Evolutionary conservation across 2,797 vertebrate genomes (phyloP).

Genomic region (Moxostoma hubbsi): DNA sequence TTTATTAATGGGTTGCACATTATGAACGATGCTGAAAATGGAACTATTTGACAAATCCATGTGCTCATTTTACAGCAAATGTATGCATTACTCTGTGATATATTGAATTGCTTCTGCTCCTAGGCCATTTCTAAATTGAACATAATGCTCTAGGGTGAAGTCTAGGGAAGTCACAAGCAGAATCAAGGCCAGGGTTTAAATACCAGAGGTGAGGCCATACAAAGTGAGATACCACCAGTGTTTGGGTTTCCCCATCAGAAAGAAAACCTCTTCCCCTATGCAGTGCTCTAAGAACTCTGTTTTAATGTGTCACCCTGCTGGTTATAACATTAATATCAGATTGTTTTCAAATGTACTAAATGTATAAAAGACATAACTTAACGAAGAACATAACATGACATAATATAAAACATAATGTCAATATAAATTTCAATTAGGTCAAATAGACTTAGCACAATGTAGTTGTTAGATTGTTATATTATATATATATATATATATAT

Average conservation of each 20-base stretch:
- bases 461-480: too few species aligned
- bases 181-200: constrained; percentile 13
- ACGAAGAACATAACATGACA: background rate
- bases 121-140: constrained; percentile 19
- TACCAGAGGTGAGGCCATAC: background rate
- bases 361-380: background rate
- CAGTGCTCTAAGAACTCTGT: background rate
- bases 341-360: background rate
- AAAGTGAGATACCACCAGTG: background rate
- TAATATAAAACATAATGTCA: too few species aligned
- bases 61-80: background rate
- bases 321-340: background rate
- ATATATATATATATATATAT: too few species aligned
- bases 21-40: background rate
- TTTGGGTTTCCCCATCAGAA: constrained; percentile 21
- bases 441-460: too few species aligned
- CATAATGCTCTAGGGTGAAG: background rate
- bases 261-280: constrained; percentile 36
- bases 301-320: background rate
- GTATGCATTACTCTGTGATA: background rate
- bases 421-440: too few species aligned
- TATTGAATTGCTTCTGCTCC: constrained; percentile 5
- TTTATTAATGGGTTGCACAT: too few species aligned
- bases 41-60: constrained; percentile 5
- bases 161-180: background rate